These are phyloP conservation scores for Brachionus sp. DNA, from an alignment of 1,140 invertebrate genomes.

Conservation along the genomic window DNA sequence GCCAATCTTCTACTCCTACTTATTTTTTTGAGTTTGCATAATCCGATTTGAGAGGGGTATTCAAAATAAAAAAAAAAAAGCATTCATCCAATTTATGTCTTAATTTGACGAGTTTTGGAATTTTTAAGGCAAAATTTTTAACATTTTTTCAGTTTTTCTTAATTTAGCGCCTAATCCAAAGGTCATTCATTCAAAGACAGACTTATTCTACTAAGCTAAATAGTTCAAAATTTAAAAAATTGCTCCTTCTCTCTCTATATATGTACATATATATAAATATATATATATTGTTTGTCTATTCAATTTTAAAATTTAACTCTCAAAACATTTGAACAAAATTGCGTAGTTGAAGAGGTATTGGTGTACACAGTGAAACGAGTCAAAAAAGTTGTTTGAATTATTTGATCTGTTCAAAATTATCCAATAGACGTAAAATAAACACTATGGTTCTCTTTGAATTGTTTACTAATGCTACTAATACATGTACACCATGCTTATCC, in stretches of 20 bases:
- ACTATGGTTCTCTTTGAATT: background rate
- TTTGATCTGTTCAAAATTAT: background rate
- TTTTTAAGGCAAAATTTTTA: background rate
- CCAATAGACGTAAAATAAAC: background rate
- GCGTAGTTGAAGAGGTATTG: background rate
- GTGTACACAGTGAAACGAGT: background rate
- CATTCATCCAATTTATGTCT: background rate
- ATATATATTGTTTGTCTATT: background rate
- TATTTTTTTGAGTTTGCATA: background rate
- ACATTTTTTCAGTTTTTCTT: constrained; percentile 3
- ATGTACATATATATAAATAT: too few relatives aligned
- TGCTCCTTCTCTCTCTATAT: background rate
- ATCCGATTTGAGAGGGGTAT: background rate
- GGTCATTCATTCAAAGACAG: background rate
- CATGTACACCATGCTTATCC: background rate
- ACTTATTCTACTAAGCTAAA: background rate
- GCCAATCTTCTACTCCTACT: constrained; percentile 4
- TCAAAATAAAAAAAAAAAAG: background rate
- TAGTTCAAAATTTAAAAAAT: background rate
- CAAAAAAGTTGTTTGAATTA: background rate
- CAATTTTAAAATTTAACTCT: background rate
- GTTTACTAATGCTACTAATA: background rate
- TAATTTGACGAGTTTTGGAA: background rate
- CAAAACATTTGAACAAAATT: background rate
- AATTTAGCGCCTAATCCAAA: constrained; percentile 6